phyloP scores from a whole-genome alignment of 2,888 invertebrate species.

The Microctonus hyperodae region DNA sequence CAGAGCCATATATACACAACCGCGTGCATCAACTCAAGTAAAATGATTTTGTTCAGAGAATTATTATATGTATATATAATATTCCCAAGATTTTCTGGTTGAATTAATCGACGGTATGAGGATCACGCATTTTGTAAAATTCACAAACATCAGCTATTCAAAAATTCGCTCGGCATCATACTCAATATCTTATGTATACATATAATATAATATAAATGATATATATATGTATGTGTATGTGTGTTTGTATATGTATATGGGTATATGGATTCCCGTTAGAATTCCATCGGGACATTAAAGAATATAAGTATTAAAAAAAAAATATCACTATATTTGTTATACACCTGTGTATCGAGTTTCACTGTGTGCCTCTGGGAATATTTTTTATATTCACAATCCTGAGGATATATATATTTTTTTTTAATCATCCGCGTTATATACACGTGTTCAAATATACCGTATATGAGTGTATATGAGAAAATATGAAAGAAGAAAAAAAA shows the following conservation, averaged over 20 bases:
- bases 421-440: not conserved
- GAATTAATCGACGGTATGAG: conserved; percentile 27
- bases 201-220: not conserved
- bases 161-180: conserved; percentile 18
- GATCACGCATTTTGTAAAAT: conserved; percentile 1
- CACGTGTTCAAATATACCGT: not conserved
- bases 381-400: not conserved
- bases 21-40: not conserved
- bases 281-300: conserved; percentile 17
- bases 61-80: not conserved
- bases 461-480: not conserved
- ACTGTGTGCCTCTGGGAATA: conserved; percentile 2
- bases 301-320: conserved; percentile 1
- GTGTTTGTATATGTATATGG: not conserved
- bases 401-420: not conserved
- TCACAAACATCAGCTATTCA: conserved; percentile 11
- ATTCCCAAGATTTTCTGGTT: conserved; percentile 30
- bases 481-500: not conserved
- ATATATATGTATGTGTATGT: no score
- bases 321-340: conserved; percentile 9
- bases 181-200: not conserved
- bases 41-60: conserved; percentile 14
- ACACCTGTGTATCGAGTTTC: not conserved
- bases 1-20: not conserved
- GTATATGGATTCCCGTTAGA: conserved; percentile 8